Percentiles rank a stretch among this genome's conserved stretches.
These are phyloP conservation scores for Aphrophora alni DNA, from an alignment of 2,888 invertebrate species.

Conservation along the genomic window DNA sequence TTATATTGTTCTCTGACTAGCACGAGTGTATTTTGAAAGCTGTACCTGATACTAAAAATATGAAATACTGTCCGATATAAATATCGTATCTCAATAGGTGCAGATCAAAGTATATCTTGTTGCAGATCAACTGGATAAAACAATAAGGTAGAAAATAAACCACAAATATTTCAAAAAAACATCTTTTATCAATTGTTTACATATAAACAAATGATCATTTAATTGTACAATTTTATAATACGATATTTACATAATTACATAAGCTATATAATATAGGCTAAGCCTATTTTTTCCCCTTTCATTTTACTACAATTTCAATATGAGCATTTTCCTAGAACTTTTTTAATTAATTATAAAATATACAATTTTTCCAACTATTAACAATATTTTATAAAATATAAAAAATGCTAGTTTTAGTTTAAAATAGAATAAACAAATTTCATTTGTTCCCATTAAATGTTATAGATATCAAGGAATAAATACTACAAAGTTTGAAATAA, in stretches of 20 bases:
- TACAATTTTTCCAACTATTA: neutral
- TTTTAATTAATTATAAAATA: neutral
- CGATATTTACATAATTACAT: neutral
- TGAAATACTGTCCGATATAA: too few species aligned
- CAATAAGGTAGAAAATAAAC: neutral
- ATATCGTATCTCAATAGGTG: too few species aligned
- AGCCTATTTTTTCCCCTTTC: too few species aligned
- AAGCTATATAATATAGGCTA: neutral
- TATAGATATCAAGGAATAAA: too few species aligned
- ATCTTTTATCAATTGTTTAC: neutral
- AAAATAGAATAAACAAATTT: neutral
- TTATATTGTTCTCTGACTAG: too few species aligned
- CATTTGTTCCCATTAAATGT: neutral
- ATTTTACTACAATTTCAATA: neutral
- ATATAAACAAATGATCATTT: neutral
- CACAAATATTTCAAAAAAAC: neutral
- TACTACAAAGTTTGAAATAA: too few species aligned
- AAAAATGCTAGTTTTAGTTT: neutral
- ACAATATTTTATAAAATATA: neutral
- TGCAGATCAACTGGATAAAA: too few species aligned
- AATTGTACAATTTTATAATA: neutral
- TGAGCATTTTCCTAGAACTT: neutral
- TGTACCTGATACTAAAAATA: too few species aligned
- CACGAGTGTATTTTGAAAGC: too few species aligned
- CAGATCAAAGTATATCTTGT: too few species aligned